Base-by-base conservation (phyloP, 2,888 invertebrate species). In the Leucozona laternaria region DNA sequence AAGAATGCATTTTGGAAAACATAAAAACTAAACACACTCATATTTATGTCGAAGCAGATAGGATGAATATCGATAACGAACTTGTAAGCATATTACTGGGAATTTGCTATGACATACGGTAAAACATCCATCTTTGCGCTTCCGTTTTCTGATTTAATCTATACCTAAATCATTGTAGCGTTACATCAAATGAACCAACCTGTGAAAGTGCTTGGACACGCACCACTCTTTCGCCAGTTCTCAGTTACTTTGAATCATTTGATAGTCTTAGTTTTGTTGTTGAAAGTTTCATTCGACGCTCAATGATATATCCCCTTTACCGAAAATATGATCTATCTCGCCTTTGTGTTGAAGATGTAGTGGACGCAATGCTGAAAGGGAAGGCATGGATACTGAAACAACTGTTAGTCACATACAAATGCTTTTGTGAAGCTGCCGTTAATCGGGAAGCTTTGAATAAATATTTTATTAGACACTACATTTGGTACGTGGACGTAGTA, bases 191-290 rank as follows among this genome's bases (percentile, higher is more conserved):
- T 68, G 92, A 92, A n/a, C 77, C 90, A 4, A 92, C 90, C 4
- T 92, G 92, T 75, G 92, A 92, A 77, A 91, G 92, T 20, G 90
- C 89, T 10, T 92, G 92, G 92, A 92, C 92, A 0, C 91, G 92
- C 4, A 89, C 90, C 64, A 89, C 91, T 7, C 86, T 92, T n/a
- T 92, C 91, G 4, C 88, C 92, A n/a, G 79, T 89, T 0, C 88
- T 91, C 4, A 89, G 89, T 64, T 92, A 92, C 79, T 92, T 92
- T 55, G 92, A 92, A 66, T 89, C 90, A 13, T 90, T 90, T 37
- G 89, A 90, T 17, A 91, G 90, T 45, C 89, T 91, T n/a, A 89
- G 88, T 34, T 89, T 89, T 25, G 91, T 91, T 0, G 88, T 91
- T 3, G 89, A 91, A n/a, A 90, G 90, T 15, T 92, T 92, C 53